Conservation (phyloP, 2,797 vertebrate genomes). For the Acipenser oxyrinchus region DNA sequence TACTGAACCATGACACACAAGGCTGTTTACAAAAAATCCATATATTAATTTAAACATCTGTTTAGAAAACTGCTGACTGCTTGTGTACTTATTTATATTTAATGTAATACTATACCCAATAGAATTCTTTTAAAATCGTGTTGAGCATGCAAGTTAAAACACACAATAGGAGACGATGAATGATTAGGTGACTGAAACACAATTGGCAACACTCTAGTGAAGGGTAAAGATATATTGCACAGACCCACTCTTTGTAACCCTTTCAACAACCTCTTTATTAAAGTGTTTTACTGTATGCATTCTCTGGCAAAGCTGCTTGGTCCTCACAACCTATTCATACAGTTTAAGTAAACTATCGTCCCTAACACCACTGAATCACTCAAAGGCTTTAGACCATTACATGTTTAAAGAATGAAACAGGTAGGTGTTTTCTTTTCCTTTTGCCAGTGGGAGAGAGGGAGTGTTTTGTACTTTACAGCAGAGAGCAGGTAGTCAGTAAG, state of each 20-base stretch:
- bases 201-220: conserved; percentile 9
- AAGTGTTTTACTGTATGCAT: conserved; percentile 35
- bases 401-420: conserved; percentile 46
- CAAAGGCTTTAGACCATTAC: conserved; percentile 39
- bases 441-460: not conserved
- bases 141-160: conserved; percentile 1
- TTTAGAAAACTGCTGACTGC: too few relatives aligned
- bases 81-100: too few relatives aligned
- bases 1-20: too few relatives aligned
- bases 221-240: conserved; percentile 14
- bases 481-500: conserved; percentile 37
- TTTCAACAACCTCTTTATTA: conserved; percentile 37
- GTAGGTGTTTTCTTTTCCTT: conserved; percentile 30
- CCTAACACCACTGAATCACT: conserved; percentile 38
- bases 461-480: conserved; percentile 30
- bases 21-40: too few relatives aligned
- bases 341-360: conserved; percentile 43
- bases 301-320: conserved; percentile 23
- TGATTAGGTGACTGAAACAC: conserved; percentile 15
- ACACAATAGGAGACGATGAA: conserved; percentile 19
- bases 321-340: conserved; percentile 31
- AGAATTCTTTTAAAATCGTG: too few relatives aligned
- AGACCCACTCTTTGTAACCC: conserved; percentile 23
- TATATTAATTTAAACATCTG: too few relatives aligned
- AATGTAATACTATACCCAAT: too few relatives aligned